These are phyloP conservation scores for Neotoma lepida DNA, from an alignment of 2,113 vertebrate genomes.

Conservation along the genomic window DNA sequence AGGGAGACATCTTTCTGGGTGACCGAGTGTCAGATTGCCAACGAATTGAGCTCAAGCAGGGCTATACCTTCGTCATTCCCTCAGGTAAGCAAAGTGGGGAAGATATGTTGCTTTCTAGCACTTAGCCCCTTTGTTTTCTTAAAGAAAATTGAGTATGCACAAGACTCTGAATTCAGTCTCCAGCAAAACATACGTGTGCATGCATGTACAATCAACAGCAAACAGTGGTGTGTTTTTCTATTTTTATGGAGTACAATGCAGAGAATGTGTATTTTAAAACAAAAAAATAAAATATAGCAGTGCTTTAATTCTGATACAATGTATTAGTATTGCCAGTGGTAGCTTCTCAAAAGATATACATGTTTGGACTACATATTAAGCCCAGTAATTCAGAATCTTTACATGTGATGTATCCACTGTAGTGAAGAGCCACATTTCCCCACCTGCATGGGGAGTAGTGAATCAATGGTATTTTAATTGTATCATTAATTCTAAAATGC, in stretches of 20 bases:
- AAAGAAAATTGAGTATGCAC: neutral
- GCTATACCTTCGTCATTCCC: slow-evolving; percentile 98
- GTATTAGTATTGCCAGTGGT: slow-evolving; percentile 5
- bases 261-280: neutral
- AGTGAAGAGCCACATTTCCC: neutral
- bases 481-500: slow-evolving; percentile 17
- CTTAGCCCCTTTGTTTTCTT: neutral
- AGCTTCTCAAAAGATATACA: neutral
- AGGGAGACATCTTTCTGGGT: slow-evolving; percentile 98
- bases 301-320: neutral
- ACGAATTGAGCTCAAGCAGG: slow-evolving; percentile 96
- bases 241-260: neutral
- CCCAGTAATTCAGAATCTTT: slow-evolving; percentile 15
- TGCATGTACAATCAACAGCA: neutral
- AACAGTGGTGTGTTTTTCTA: neutral
- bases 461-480: neutral
- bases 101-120: neutral
- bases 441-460: neutral
- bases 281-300: neutral
- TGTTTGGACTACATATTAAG: neutral
- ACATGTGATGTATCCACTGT: neutral
- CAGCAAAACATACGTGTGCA: neutral
- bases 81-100: slow-evolving; percentile 90
- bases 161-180: neutral
- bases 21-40: slow-evolving; percentile 96